phyloP scores from a whole-genome alignment of 2,797 vertebrate species.

The Columba guinea region DNA sequence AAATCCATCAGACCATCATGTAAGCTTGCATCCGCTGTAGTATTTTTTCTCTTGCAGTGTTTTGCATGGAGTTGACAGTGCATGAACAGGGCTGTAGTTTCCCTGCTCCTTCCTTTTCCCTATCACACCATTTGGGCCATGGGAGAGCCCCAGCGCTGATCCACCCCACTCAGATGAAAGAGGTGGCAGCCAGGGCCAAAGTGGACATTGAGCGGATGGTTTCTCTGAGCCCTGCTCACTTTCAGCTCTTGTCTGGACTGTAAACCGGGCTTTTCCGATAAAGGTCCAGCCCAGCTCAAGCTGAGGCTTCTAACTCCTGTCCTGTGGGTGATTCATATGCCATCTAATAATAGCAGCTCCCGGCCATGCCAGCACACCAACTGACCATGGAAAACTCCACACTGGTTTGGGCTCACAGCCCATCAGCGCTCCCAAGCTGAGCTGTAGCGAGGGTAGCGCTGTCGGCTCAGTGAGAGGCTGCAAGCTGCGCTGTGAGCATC shows the following conservation, averaged over 20 bases:
- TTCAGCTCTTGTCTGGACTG: background rate
- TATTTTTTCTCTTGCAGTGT: background rate
- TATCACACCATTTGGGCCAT: accelerated
- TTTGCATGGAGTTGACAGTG: background rate
- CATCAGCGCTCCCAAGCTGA: background rate
- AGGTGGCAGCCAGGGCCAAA: accelerated
- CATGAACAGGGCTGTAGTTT: background rate
- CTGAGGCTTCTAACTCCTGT: background rate
- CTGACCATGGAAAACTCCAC: constrained; percentile 36
- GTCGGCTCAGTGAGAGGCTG: background rate
- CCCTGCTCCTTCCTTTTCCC: background rate
- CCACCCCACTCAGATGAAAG: background rate
- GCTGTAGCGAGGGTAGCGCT: background rate
- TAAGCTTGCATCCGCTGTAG: background rate
- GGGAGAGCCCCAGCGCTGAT: background rate
- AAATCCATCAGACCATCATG: accelerated
- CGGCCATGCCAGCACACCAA: constrained; percentile 3
- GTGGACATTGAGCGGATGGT: background rate
- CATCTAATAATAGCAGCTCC: constrained; percentile 31
- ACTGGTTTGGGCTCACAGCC: background rate
- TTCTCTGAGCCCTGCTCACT: background rate
- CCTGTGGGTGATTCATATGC: background rate
- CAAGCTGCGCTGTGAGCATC: background rate
- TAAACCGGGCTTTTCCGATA: background rate
- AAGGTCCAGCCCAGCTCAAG: background rate